These are phyloP conservation scores for Pimpla rufipes DNA, from an alignment of 2,888 invertebrate genomes.

Conservation along the genomic window DNA sequence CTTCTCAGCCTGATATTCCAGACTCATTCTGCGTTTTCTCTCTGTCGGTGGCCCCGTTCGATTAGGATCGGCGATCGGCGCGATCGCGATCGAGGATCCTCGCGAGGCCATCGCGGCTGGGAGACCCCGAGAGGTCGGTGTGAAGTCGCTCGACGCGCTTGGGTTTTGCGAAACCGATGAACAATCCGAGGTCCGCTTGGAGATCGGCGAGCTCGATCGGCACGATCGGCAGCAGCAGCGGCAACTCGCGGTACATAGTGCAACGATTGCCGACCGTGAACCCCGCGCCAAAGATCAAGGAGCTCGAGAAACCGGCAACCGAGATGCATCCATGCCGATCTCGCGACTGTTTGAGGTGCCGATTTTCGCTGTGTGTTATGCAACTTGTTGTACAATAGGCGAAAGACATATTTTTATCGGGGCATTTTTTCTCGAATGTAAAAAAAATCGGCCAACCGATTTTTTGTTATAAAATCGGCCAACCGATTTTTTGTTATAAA, in stretches of 20 bases:
- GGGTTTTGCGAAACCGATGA: conserved; percentile 7
- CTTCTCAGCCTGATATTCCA: no score
- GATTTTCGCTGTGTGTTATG: conserved; percentile 5
- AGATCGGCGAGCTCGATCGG: no score
- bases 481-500: no score
- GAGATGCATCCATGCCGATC: conserved; percentile 15
- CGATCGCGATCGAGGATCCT: conserved; percentile 20
- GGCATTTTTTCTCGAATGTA: no score
- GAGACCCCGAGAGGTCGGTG: conserved; percentile 20
- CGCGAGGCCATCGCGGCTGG: not conserved
- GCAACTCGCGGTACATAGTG: not conserved
- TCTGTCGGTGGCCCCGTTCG: conserved; percentile 29
- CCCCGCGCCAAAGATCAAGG: conserved; percentile 47
- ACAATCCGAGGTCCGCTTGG: conserved; percentile 2
- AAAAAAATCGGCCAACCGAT: no score
- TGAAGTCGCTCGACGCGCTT: conserved; percentile 5
- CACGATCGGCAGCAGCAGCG: conserved; percentile 15
- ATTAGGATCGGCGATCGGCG: no score
- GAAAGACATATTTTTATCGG: not conserved
- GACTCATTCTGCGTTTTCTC: no score
- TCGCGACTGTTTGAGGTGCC: no score
- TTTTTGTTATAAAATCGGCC: no score
- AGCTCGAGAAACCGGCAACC: conserved; percentile 22
- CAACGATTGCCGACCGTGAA: conserved; percentile 34
- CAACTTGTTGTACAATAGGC: not conserved